phyloP scores from a whole-genome alignment of 1,140 invertebrate species.

The Magallana angulata region DNA sequence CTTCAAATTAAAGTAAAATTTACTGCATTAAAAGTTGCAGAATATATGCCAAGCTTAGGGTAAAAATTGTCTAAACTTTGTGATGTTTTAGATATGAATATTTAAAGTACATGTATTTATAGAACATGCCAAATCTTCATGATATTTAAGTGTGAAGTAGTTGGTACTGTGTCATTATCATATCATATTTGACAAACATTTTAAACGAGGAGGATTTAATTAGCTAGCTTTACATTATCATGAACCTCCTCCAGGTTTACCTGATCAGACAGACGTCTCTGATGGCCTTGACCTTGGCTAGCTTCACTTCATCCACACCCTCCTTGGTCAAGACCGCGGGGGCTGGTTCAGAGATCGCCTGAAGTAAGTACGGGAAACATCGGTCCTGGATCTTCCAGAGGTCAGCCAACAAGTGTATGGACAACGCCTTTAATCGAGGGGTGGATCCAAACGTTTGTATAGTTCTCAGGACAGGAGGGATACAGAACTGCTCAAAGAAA shows the following conservation, averaged over 20 bases:
- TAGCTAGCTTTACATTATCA: too few relatives aligned
- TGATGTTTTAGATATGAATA: too few relatives aligned
- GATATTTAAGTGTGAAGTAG: too few relatives aligned
- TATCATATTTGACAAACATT: too few relatives aligned
- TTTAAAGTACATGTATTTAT: too few relatives aligned
- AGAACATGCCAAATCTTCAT: too few relatives aligned
- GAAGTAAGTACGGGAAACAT: slow-evolving; percentile 70
- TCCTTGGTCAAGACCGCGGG: background rate
- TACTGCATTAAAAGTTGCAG: too few relatives aligned
- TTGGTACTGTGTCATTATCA: too few relatives aligned
- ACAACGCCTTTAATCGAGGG: slow-evolving; percentile 59
- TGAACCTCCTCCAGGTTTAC: slow-evolving; percentile 47
- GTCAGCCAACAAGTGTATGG: slow-evolving; percentile 63
- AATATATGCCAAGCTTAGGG: too few relatives aligned
- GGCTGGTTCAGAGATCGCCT: slow-evolving; percentile 55
- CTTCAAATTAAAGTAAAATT: too few relatives aligned
- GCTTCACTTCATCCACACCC: slow-evolving; percentile 57
- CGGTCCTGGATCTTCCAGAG: slow-evolving; percentile 71
- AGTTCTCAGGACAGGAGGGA: slow-evolving; percentile 67
- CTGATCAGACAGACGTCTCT: slow-evolving; percentile 66
- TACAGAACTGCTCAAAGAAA: slow-evolving; percentile 63
- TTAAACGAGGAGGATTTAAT: too few relatives aligned
- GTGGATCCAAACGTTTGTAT: slow-evolving; percentile 63
- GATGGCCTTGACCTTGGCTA: slow-evolving; percentile 68
- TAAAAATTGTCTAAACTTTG: too few relatives aligned